Conservation (phyloP, 2,797 vertebrate species). For the Leptoclinus maculatus region DNA sequence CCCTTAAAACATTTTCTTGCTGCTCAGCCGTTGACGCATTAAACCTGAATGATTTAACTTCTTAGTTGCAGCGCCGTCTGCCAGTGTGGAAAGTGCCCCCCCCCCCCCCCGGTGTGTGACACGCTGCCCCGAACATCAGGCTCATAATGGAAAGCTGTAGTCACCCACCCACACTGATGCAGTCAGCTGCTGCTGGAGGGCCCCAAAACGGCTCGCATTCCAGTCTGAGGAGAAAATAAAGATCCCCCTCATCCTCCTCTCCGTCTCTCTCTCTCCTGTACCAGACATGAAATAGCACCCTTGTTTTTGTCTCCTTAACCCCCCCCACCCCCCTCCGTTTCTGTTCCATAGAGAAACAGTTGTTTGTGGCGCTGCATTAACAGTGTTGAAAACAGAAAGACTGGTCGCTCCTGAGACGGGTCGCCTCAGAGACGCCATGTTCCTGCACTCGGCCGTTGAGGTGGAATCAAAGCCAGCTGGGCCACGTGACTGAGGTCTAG, state of each 20-base stretch:
- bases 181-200: conserved; percentile 72
- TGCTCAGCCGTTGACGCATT: conserved; percentile 10
- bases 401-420: conserved; percentile 37
- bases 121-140: conserved; percentile 47
- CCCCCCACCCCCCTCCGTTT: not conserved
- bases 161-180: conserved; percentile 51
- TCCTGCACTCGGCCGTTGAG: conserved; percentile 45
- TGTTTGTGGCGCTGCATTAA: not conserved
- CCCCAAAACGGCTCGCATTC: conserved; percentile 69
- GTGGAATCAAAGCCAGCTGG: conserved; percentile 42
- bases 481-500: conserved; percentile 63
- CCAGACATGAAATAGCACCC: conserved; percentile 25
- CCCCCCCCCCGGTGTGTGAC: conserved; percentile 45
- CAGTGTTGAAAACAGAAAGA: conserved; percentile 23
- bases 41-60: conserved; percentile 38
- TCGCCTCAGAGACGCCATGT: conserved; percentile 46
- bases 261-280: not conserved
- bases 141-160: conserved; percentile 59
- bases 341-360: conserved; percentile 6
- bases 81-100: conserved; percentile 1
- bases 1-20: conserved; percentile 8
- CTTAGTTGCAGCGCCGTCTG: conserved; percentile 8
- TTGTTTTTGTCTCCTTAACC: conserved; percentile 64
- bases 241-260: conserved; percentile 41
- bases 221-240: conserved; percentile 62